Percentiles rank a stretch among this genome's conserved stretches.
These are phyloP conservation scores for Protodeltote pygarga DNA, from an alignment of 2,888 invertebrate genomes.

Conservation along the genomic window DNA sequence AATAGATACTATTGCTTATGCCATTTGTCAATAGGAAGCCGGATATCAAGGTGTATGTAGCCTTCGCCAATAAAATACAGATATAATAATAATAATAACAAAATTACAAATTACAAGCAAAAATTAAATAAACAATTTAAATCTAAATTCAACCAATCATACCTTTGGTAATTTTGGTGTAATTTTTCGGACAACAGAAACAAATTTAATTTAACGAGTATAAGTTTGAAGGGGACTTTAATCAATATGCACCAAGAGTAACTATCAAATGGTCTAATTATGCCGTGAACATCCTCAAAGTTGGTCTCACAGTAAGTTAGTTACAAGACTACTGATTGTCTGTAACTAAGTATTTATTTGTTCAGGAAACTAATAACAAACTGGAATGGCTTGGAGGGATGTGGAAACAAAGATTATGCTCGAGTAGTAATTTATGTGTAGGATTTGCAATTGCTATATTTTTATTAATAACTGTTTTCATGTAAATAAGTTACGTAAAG, in stretches of 20 bases:
- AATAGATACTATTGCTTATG: too few species aligned
- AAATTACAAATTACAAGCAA: too few species aligned
- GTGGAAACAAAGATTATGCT: conserved; percentile 25
- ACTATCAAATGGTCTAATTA: conserved; percentile 44
- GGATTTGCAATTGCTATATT: conserved; percentile 14
- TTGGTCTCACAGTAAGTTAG: conserved; percentile 38
- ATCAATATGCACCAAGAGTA: conserved; percentile 31
- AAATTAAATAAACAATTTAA: too few species aligned
- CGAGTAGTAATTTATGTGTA: conserved; percentile 18
- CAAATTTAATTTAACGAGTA: background rate
- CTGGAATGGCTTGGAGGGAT: conserved; percentile 37
- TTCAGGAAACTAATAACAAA: conserved; percentile 51
- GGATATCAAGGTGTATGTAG: too few species aligned
- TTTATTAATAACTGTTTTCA: conserved; percentile 20
- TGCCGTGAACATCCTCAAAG: conserved; percentile 39
- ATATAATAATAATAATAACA: too few species aligned
- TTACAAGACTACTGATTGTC: conserved; percentile 48
- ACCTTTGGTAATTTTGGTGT: too few species aligned
- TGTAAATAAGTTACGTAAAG: too few species aligned
- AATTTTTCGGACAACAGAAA: too few species aligned
- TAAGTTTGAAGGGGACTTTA: background rate
- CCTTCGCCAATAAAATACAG: too few species aligned
- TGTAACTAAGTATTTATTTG: conserved; percentile 53
- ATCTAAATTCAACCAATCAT: too few species aligned
- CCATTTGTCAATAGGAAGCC: too few species aligned